phyloP scores from a whole-genome alignment of 2,888 invertebrate species.

The Eubasilissa splendida region DNA sequence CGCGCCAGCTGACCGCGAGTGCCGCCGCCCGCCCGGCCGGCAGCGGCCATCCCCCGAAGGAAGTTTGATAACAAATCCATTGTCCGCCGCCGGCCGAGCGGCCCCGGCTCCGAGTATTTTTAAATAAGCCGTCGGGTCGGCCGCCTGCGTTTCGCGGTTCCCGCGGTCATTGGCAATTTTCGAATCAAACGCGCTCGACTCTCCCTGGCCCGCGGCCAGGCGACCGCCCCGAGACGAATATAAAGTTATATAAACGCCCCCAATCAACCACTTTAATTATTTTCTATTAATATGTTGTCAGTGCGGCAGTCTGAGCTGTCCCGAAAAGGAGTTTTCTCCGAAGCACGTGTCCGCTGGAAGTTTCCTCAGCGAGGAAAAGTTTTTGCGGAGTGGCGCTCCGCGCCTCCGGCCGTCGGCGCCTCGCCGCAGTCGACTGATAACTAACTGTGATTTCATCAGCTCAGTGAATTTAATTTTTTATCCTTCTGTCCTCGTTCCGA shows the following conservation, averaged over 20 bases:
- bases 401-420: no score
- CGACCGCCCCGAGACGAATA: conserved; percentile 19
- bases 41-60: neutral
- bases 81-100: no score
- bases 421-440: no score
- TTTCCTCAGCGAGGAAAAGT: no score
- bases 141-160: neutral
- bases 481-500: no score
- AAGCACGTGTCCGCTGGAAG: no score
- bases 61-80: no score
- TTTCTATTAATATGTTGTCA: neutral
- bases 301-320: neutral
- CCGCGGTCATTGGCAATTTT: neutral
- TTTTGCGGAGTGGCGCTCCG: no score
- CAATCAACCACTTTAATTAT: conserved; percentile 9
- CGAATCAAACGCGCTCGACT: conserved; percentile 9
- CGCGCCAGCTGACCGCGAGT: conserved; percentile 12
- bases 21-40: neutral
- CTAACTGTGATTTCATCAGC: no score
- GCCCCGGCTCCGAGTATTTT: neutral
- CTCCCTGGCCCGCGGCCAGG: conserved; percentile 20
- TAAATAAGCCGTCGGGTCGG: neutral
- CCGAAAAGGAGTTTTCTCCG: neutral
- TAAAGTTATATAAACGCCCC: conserved; percentile 28
- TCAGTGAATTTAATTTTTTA: no score